Evolutionary conservation across 2,113 vertebrate species (phyloP).

Genomic region (Arizona elegans): DNA sequence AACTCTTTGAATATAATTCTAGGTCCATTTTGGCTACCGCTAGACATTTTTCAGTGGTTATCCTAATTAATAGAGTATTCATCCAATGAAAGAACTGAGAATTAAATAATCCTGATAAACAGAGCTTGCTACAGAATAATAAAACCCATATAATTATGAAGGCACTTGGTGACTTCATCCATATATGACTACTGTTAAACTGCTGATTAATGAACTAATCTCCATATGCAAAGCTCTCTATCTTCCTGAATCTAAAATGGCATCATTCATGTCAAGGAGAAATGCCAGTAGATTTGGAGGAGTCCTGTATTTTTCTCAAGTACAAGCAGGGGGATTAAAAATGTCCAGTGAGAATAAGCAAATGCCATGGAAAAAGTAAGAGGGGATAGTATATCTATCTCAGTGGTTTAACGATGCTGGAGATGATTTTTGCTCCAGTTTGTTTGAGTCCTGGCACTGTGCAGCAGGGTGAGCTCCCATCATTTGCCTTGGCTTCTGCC

Average conservation of each 20-base stretch:
- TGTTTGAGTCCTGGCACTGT: not conserved
- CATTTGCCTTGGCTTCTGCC: not conserved
- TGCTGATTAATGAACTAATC: not conserved
- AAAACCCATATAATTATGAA: not conserved
- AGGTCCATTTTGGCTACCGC: not conserved
- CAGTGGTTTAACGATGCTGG: not conserved
- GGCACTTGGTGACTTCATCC: not conserved
- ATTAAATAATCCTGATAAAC: not conserved
- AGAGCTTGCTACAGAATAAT: not conserved
- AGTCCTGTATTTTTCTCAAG: not conserved
- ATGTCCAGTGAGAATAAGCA: not conserved
- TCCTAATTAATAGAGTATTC: not conserved
- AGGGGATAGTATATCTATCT: not conserved
- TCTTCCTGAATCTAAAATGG: not conserved
- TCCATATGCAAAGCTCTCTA: not conserved
- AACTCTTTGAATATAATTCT: not conserved
- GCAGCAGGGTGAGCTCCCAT: not conserved
- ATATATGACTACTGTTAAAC: not conserved
- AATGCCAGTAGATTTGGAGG: not conserved
- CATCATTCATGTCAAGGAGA: not conserved
- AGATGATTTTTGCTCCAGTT: not conserved
- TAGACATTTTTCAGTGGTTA: not conserved
- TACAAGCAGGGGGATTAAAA: not conserved
- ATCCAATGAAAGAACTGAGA: not conserved
- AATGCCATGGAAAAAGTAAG: not conserved